These are phyloP conservation scores for Drosophila azteca DNA, from an alignment of 1,140 invertebrate species.

Conservation along the genomic window DNA sequence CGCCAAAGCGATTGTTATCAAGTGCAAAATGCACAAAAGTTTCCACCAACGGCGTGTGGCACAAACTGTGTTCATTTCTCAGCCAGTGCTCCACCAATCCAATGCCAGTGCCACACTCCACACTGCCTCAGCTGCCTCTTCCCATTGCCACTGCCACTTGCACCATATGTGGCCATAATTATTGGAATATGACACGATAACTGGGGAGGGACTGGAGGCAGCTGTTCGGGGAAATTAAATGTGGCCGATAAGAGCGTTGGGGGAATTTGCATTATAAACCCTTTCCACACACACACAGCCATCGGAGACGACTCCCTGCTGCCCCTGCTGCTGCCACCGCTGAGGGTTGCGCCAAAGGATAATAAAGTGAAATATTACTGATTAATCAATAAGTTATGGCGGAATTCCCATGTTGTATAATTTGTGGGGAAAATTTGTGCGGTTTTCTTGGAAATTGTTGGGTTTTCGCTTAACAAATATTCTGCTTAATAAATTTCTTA, in stretches of 20 bases:
- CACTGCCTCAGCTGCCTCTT: no score
- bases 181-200: slow-evolving; percentile 73
- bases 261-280: slow-evolving; percentile 57
- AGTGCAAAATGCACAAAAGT: slow-evolving; percentile 76
- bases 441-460: no score
- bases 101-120: not conserved
- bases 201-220: slow-evolving; percentile 26
- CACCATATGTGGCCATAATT: slow-evolving; percentile 74
- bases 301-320: slow-evolving; percentile 18
- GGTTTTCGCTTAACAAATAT: no score
- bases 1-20: slow-evolving; percentile 71
- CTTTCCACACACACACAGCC: slow-evolving; percentile 39
- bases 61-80: slow-evolving; percentile 60
- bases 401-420: not conserved
- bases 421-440: no score
- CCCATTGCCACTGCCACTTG: no score
- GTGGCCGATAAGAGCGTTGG: slow-evolving; percentile 45
- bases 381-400: slow-evolving; percentile 43
- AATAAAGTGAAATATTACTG: slow-evolving; percentile 53
- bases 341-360: slow-evolving; percentile 40
- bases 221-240: slow-evolving; percentile 54
- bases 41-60: slow-evolving; percentile 28
- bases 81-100: slow-evolving; percentile 3
- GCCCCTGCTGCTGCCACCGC: slow-evolving; percentile 12
- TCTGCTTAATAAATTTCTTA: no score